Conservation (phyloP, 2,888 invertebrate genomes). For the Himalopsyche tibetana region DNA sequence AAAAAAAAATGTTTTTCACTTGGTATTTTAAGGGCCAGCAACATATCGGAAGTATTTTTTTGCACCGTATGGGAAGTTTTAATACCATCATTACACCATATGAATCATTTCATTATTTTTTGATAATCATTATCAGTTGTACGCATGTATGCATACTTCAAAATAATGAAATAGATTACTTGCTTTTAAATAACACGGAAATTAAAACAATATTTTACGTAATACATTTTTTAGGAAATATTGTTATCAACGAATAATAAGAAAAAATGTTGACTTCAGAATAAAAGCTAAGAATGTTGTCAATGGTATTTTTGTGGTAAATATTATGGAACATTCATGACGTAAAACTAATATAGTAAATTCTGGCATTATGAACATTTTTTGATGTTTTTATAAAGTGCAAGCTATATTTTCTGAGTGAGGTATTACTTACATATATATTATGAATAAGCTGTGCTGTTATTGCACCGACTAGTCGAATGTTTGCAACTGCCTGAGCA, state of each 20-base stretch:
- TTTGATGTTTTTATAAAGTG: not conserved
- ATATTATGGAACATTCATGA: not conserved
- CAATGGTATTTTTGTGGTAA: not conserved
- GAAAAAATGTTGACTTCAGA: not conserved
- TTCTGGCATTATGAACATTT: not conserved
- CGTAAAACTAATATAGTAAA: not conserved
- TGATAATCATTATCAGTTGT: too few relatives aligned
- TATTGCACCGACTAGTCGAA: slow-evolving; percentile 89
- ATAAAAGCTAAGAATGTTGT: not conserved
- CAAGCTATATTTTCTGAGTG: not conserved
- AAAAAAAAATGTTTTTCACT: too few relatives aligned
- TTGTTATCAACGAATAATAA: not conserved
- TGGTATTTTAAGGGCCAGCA: too few relatives aligned
- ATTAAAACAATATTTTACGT: not conserved
- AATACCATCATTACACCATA: too few relatives aligned
- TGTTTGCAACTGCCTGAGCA: slow-evolving; percentile 94
- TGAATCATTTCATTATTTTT: too few relatives aligned
- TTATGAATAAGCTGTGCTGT: slow-evolving; percentile 83
- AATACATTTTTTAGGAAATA: not conserved
- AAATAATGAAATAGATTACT: too few relatives aligned
- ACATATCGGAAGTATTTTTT: too few relatives aligned
- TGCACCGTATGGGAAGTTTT: too few relatives aligned
- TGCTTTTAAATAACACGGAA: slow-evolving; percentile 7
- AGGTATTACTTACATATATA: slow-evolving; percentile 73
- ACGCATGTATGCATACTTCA: too few relatives aligned